Conservation (phyloP, 1,140 invertebrate genomes). For the Holcopasites calliopsidis region DNA sequence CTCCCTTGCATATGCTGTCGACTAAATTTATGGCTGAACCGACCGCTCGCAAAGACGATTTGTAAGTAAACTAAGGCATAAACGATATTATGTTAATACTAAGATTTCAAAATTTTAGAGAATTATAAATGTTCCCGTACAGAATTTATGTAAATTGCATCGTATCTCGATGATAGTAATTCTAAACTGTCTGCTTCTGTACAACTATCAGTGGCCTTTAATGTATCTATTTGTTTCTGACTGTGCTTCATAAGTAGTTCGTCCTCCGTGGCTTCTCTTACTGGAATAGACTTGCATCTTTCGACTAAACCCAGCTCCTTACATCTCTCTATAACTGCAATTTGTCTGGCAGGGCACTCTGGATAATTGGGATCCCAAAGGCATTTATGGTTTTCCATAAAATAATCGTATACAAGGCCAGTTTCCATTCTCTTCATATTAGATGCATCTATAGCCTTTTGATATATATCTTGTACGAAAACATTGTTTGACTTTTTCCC, state of each 20-base stretch:
- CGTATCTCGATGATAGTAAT: slow-evolving; percentile 87
- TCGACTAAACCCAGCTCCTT: slow-evolving; percentile 86
- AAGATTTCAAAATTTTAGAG: slow-evolving; percentile 28
- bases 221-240: slow-evolving; percentile 82
- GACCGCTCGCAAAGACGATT: slow-evolving; percentile 86
- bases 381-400: slow-evolving; percentile 89
- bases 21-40: slow-evolving; percentile 91
- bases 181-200: slow-evolving; percentile 84
- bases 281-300: slow-evolving; percentile 83
- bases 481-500: slow-evolving; percentile 61
- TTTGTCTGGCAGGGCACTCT: slow-evolving; percentile 89
- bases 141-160: slow-evolving; percentile 92
- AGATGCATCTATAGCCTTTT: slow-evolving; percentile 84
- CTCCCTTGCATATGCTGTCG: slow-evolving; percentile 84
- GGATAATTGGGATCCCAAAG: slow-evolving; percentile 91
- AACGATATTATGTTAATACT: slow-evolving; percentile 22
- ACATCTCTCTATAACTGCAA: slow-evolving; percentile 86
- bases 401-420: slow-evolving; percentile 88
- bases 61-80: slow-evolving; percentile 87
- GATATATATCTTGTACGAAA: slow-evolving; percentile 72
- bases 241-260: slow-evolving; percentile 86
- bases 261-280: slow-evolving; percentile 84
- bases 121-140: slow-evolving; percentile 79
- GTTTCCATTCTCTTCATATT: slow-evolving; percentile 82
- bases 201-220: slow-evolving; percentile 83